A percentile compares a stretch with the other conserved stretches of the same genome.
Evolutionary conservation across 2,113 vertebrate species (phyloP).

Genomic region (Sander lucioperca): DNA sequence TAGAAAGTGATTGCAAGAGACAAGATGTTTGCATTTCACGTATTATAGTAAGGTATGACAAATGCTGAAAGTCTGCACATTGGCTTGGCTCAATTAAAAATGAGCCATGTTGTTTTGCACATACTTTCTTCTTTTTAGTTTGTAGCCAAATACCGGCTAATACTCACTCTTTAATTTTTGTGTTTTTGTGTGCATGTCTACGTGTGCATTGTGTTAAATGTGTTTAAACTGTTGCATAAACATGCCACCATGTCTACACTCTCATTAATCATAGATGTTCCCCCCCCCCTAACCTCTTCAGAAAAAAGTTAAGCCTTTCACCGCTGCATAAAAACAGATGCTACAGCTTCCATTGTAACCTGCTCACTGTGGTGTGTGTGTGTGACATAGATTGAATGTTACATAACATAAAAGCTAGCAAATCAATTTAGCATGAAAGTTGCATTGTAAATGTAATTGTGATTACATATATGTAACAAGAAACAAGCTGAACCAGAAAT

Average conservation of each 20-base stretch:
- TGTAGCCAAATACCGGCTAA: not conserved
- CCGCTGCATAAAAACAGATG: constrained; percentile 15
- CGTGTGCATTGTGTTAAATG: not conserved
- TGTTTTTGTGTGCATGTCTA: not conserved
- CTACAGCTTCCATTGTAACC: not conserved
- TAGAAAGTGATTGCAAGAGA: constrained; percentile 1
- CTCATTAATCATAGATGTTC: constrained; percentile 21
- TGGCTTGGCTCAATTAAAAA: not conserved
- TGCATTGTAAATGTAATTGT: not conserved
- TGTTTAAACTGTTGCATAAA: constrained; percentile 28
- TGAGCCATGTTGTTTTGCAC: not conserved
- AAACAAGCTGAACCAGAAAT: not conserved
- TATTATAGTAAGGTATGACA: not conserved
- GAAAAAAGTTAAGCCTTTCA: constrained; percentile 10
- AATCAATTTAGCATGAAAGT: not conserved
- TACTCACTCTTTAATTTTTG: not conserved
- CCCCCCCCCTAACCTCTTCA: not conserved
- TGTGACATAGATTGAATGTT: not conserved
- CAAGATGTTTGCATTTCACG: not conserved
- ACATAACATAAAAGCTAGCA: not conserved
- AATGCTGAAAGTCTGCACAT: not conserved
- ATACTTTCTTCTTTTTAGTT: not conserved
- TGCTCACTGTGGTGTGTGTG: not conserved
- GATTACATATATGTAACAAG: not conserved
- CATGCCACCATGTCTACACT: constrained; percentile 25